A percentile compares a stretch with the other conserved stretches of the same genome.
These are phyloP conservation scores for Synanthedon tipuliformis DNA, from an alignment of 2,888 invertebrate genomes.

Conservation along the genomic window DNA sequence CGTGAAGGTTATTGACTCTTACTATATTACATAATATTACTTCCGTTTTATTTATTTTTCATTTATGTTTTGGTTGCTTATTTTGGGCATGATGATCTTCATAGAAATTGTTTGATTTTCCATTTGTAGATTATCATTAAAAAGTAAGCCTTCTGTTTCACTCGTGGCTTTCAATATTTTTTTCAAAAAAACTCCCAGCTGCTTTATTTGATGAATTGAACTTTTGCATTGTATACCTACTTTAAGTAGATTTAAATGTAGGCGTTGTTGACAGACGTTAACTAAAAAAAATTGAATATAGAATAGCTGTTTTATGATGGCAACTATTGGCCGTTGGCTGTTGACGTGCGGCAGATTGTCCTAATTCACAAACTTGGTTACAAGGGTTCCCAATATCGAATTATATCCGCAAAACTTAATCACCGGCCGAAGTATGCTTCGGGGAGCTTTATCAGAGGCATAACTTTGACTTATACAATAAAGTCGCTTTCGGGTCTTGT, in stretches of 20 bases:
- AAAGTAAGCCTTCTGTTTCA: too few relatives aligned
- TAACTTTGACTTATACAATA: conserved; percentile 29
- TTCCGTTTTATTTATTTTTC: too few relatives aligned
- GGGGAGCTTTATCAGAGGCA: conserved; percentile 20
- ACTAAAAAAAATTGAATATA: not conserved
- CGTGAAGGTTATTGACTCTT: too few relatives aligned
- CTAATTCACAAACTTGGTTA: conserved; percentile 42
- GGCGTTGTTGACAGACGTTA: not conserved
- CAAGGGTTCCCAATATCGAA: conserved; percentile 40
- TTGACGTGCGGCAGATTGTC: conserved; percentile 38
- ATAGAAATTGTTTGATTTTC: too few relatives aligned
- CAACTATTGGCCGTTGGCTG: conserved; percentile 14
- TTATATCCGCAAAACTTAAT: conserved; percentile 34
- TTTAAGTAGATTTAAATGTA: not conserved
- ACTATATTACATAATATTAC: too few relatives aligned
- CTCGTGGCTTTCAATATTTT: too few relatives aligned
- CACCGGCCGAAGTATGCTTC: conserved; percentile 14
- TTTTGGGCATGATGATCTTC: too few relatives aligned
- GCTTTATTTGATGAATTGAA: too few relatives aligned
- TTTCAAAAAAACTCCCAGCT: too few relatives aligned
- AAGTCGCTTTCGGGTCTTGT: conserved; percentile 21
- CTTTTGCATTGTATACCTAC: too few relatives aligned
- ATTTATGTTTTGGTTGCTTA: too few relatives aligned
- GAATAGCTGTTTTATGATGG: conserved; percentile 17
- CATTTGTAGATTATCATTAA: too few relatives aligned